phyloP scores from a whole-genome alignment of 2,888 invertebrate genomes.

The Apotomis capreana region DNA sequence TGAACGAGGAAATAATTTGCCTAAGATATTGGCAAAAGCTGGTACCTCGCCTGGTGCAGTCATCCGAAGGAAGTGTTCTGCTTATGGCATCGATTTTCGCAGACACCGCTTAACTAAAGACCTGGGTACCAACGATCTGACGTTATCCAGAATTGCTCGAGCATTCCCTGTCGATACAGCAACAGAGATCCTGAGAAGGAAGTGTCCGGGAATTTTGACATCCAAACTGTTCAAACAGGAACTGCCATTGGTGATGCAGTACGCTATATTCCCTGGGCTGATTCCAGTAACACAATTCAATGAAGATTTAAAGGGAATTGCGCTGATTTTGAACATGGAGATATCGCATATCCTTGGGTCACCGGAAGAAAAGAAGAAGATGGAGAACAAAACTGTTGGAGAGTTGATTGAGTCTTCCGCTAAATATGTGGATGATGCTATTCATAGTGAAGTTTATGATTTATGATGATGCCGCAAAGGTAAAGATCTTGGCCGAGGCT shows the following conservation, averaged over 20 bases:
- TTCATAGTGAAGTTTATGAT: neutral
- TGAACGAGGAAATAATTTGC: too few relatives aligned
- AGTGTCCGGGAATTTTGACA: slow-evolving; percentile 1
- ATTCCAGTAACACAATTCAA: neutral
- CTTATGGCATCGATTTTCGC: neutral
- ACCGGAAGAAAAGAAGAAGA: neutral
- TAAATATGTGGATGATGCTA: neutral
- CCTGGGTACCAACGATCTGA: neutral
- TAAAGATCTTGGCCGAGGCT: neutral
- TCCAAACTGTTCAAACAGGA: slow-evolving; percentile 2
- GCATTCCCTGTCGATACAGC: slow-evolving; percentile 7
- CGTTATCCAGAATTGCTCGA: slow-evolving; percentile 1
- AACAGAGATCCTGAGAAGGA: neutral
- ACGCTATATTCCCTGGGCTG: neutral
- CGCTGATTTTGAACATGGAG: slow-evolving; percentile 6
- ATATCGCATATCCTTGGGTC: neutral
- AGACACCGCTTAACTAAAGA: too few relatives aligned
- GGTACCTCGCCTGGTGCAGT: too few relatives aligned
- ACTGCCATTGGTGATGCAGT: neutral
- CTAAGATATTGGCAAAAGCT: too few relatives aligned
- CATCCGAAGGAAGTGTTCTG: neutral
- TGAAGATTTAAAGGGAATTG: neutral
- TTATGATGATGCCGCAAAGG: neutral
- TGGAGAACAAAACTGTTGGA: neutral
- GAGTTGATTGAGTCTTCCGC: neutral